Evolutionary conservation across 1,140 invertebrate genomes (phyloP).

Genomic region (Centruroides sculpturatus): DNA sequence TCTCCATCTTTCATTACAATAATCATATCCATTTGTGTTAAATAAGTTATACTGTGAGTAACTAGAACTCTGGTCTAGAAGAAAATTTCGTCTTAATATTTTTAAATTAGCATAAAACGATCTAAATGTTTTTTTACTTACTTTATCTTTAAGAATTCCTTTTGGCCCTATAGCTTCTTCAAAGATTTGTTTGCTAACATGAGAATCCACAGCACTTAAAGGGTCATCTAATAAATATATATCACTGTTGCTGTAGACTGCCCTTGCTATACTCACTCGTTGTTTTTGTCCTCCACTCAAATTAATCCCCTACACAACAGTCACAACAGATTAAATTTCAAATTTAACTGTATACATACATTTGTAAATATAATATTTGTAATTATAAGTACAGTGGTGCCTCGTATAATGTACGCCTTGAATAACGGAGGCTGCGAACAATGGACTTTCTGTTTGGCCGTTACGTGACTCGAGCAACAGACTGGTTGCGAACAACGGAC

Average conservation of each 20-base stretch:
- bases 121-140: neutral
- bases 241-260: constrained; percentile 25
- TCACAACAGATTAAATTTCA: neutral
- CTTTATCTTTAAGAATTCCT: constrained; percentile 17
- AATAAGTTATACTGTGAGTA: constrained; percentile 26
- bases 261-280: constrained; percentile 23
- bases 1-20: constrained; percentile 27
- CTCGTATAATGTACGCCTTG: too few relatives aligned
- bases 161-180: constrained; percentile 28
- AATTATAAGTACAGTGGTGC: too few relatives aligned
- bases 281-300: constrained; percentile 27
- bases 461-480: too few relatives aligned
- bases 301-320: constrained; percentile 27
- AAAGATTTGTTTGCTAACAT: constrained; percentile 33
- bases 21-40: constrained; percentile 28
- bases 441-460: too few relatives aligned
- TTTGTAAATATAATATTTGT: neutral
- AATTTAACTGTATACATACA: neutral
- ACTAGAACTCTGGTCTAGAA: constrained; percentile 28
- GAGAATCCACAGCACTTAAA: constrained; percentile 30
- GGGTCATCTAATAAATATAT: constrained; percentile 35
- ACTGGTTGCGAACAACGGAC: too few relatives aligned
- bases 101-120: too few relatives aligned
- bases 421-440: too few relatives aligned
- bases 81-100: neutral